Conservation (phyloP, 2,888 invertebrate species). For the Brachyptera putata region DNA sequence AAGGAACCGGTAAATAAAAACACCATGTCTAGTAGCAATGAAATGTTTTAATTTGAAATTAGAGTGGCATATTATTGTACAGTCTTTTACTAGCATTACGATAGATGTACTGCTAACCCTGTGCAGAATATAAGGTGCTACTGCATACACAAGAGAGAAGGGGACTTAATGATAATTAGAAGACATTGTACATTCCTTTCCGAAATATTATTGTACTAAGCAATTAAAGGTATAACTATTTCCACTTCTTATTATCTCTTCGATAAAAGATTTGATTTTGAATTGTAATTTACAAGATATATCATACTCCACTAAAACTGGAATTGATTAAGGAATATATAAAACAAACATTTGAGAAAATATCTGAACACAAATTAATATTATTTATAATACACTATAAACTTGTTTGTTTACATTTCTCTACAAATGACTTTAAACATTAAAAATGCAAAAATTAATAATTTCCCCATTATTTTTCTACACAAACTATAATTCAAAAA, state of each 20-base stretch:
- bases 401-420: conserved; percentile 22
- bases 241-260: not conserved
- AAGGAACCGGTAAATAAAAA: too few species aligned
- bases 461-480: conserved; percentile 38
- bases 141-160: not conserved
- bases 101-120: conserved; percentile 17
- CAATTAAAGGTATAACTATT: conserved; percentile 31
- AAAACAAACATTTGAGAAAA: conserved; percentile 26
- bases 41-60: conserved; percentile 18
- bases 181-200: conserved; percentile 15
- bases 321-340: conserved; percentile 39
- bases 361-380: not conserved
- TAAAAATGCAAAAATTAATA: conserved; percentile 40
- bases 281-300: conserved; percentile 39
- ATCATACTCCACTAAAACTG: conserved; percentile 49
- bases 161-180: conserved; percentile 12
- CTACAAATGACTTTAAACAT: conserved; percentile 33
- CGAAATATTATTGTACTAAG: conserved; percentile 31
- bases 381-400: conserved; percentile 1
- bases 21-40: conserved; percentile 4
- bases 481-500: conserved; percentile 33
- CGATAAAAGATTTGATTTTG: conserved; percentile 1
- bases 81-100: conserved; percentile 17
- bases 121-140: conserved; percentile 8
- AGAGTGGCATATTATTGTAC: conserved; percentile 20